These are phyloP conservation scores for Genyomyrus donnyi DNA, from an alignment of 2,113 vertebrate species.

Conservation along the genomic window DNA sequence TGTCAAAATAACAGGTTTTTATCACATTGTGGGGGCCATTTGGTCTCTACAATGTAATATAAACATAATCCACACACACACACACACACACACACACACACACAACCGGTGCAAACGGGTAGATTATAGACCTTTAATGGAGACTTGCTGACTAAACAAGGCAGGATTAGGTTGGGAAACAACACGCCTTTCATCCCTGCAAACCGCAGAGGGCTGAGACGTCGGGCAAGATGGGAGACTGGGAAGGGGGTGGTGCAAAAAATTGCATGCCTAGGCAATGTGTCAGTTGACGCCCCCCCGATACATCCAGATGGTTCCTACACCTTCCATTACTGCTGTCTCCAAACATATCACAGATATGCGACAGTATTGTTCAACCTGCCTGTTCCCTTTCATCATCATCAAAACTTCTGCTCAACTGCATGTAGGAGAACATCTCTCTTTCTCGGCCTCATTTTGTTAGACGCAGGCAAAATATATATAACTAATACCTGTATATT, in stretches of 20 bases:
- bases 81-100: neutral
- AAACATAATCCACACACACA: neutral
- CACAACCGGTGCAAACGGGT: neutral
- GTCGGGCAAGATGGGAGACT: neutral
- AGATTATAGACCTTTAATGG: slow-evolving; percentile 47
- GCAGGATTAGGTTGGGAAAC: slow-evolving; percentile 57
- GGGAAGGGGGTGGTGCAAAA: slow-evolving; percentile 32
- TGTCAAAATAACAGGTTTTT: too few species aligned
- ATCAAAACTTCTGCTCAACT: neutral
- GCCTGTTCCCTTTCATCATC: neutral
- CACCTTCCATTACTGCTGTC: slow-evolving; percentile 32
- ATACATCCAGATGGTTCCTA: slow-evolving; percentile 34
- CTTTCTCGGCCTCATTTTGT: neutral
- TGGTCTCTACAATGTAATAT: too few species aligned
- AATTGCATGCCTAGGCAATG: slow-evolving; percentile 49
- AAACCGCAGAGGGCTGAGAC: slow-evolving; percentile 19
- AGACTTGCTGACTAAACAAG: slow-evolving; percentile 58
- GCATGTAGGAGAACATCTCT: neutral
- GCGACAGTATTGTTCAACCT: neutral
- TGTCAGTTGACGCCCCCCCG: slow-evolving; percentile 51
- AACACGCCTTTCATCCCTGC: slow-evolving; percentile 61
- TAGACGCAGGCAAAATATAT: neutral
- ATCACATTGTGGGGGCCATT: too few species aligned
- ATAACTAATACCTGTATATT: neutral
- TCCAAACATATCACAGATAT: slow-evolving; percentile 45